Conservation (phyloP, 2,888 invertebrate genomes). For the Thecophora atra region DNA sequence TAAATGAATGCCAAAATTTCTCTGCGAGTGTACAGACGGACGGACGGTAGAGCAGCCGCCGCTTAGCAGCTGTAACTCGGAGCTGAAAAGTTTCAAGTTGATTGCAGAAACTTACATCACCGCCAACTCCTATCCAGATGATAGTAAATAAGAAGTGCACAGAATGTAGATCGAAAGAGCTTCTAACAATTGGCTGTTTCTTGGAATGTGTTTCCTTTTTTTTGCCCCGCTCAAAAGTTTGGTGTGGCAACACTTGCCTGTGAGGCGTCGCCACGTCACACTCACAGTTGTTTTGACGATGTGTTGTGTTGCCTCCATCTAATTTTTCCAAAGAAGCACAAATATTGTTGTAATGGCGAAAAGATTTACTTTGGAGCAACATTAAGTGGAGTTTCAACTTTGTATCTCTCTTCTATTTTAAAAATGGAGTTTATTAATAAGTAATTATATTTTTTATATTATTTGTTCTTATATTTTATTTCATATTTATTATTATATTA, state of each 20-base stretch:
- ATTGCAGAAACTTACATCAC: constrained; percentile 1
- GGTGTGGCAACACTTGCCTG: constrained; percentile 3
- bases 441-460: no score
- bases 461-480: no score
- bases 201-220: neutral
- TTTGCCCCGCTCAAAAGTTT: neutral
- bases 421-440: no score
- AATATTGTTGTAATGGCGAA: constrained; percentile 5
- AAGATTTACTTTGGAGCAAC: neutral
- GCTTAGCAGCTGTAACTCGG: no score
- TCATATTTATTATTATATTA: no score
- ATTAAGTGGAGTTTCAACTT: no score
- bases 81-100: neutral
- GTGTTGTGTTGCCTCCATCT: constrained; percentile 5
- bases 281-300: neutral
- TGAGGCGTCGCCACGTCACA: neutral
- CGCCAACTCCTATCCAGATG: constrained; percentile 12
- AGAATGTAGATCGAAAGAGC: constrained; percentile 1
- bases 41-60: neutral
- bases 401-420: no score
- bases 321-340: constrained; percentile 25
- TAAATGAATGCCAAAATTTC: neutral
- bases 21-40: neutral
- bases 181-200: constrained; percentile 21
- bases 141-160: constrained; percentile 3